Conservation (phyloP, 1,140 invertebrate genomes). For the Bombus sylvicola region DNA sequence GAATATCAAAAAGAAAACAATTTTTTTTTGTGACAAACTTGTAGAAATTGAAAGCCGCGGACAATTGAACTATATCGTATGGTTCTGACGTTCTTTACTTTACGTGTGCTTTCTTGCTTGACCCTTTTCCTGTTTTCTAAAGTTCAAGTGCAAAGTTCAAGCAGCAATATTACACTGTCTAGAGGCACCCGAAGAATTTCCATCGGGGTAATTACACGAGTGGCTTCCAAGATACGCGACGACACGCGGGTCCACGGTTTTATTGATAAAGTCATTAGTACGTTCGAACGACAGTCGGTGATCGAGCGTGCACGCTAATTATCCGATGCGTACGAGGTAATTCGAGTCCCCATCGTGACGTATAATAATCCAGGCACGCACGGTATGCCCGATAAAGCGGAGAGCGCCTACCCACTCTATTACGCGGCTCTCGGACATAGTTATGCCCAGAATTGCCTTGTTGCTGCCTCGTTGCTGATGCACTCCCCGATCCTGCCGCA, state of each 20-base stretch:
- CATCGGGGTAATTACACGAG: conserved; percentile 22
- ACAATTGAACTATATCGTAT: too few relatives aligned
- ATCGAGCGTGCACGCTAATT: conserved; percentile 61
- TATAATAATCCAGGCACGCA: conserved; percentile 60
- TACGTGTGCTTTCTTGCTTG: neutral
- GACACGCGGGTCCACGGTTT: conserved; percentile 3
- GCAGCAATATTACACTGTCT: neutral
- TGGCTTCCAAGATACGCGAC: conserved; percentile 41
- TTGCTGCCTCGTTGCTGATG: conserved; percentile 18
- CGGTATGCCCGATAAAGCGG: conserved; percentile 58
- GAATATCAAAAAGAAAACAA: too few relatives aligned
- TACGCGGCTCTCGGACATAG: conserved; percentile 55
- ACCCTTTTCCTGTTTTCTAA: neutral
- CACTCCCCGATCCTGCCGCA: conserved; percentile 47
- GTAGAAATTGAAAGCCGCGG: too few relatives aligned
- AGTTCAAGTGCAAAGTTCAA: neutral
- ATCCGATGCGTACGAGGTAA: conserved; percentile 58
- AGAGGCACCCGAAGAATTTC: neutral
- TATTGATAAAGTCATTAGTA: conserved; percentile 64
- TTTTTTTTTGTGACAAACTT: too few relatives aligned
- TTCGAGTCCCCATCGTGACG: conserved; percentile 55
- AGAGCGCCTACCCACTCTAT: conserved; percentile 49
- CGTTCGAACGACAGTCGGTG: conserved; percentile 32
- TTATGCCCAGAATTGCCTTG: conserved; percentile 55
- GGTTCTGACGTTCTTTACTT: too few relatives aligned